Conservation (phyloP, 2,113 vertebrate genomes). For the Saguinus midas region DNA sequence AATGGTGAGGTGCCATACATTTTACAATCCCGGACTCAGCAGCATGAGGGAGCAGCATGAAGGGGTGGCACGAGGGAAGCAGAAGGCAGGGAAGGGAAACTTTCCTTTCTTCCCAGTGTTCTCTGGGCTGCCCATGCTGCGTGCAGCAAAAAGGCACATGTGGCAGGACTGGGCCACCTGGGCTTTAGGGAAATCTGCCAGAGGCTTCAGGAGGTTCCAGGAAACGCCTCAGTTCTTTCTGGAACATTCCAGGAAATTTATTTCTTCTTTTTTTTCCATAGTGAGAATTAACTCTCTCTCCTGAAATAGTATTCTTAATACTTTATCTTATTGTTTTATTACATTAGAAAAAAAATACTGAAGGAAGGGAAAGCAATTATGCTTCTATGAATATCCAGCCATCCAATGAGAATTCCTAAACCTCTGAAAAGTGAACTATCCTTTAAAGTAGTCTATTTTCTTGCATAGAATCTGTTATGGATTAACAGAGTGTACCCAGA, state of each 20-base stretch:
- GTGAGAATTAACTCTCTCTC: background rate
- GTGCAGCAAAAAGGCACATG: background rate
- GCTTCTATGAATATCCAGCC: background rate
- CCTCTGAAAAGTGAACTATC: slow-evolving; percentile 13
- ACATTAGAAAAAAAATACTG: background rate
- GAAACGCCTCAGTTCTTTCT: background rate
- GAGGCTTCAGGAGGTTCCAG: background rate
- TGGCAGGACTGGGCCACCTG: background rate
- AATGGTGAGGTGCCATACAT: background rate
- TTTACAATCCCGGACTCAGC: background rate
- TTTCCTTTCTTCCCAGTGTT: background rate
- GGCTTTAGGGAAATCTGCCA: background rate
- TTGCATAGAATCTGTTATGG: background rate
- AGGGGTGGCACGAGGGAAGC: background rate
- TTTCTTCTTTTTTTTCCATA: background rate
- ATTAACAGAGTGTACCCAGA: background rate
- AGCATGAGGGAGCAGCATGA: background rate
- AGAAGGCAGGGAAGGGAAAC: background rate
- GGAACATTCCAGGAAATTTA: background rate
- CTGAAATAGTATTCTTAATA: background rate
- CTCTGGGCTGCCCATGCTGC: background rate
- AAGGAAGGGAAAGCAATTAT: background rate
- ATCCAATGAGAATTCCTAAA: background rate
- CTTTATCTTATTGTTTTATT: slow-evolving; percentile 2
- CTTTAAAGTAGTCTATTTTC: background rate